Conservation (phyloP, 1,140 invertebrate species). For the Papilio aristodemus region DNA sequence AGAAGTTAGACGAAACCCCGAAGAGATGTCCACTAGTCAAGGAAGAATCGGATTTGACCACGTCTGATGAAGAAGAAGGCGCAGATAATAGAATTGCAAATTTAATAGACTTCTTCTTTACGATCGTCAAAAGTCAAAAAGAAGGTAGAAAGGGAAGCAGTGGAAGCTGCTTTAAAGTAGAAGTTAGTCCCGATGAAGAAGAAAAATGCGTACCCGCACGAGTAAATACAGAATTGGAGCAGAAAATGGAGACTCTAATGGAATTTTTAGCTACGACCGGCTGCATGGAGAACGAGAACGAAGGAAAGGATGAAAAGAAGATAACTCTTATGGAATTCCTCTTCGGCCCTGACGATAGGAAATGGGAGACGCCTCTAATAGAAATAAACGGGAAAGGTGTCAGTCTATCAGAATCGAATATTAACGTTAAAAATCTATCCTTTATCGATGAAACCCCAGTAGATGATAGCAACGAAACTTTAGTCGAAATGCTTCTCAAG, state of each 20-base stretch:
- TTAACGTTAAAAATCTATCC: conserved; percentile 69
- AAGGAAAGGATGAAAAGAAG: conserved; percentile 65
- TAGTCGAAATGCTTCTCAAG: conserved; percentile 76
- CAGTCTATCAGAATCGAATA: conserved; percentile 66
- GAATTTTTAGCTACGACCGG: conserved; percentile 72
- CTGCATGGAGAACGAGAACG: conserved; percentile 67
- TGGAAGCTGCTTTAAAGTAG: conserved; percentile 75
- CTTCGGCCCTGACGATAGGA: conserved; percentile 65
- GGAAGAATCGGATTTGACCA: conserved; percentile 67
- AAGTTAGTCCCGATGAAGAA: conserved; percentile 67
- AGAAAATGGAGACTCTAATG: conserved; percentile 77
- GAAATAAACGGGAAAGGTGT: conserved; percentile 63
- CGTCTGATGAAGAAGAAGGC: conserved; percentile 67
- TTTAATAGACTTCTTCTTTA: conserved; percentile 78
- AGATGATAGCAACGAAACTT: conserved; percentile 63
- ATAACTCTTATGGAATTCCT: conserved; percentile 76
- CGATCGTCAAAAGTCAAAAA: conserved; percentile 75
- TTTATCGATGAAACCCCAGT: conserved; percentile 78
- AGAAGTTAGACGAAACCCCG: conserved; percentile 60
- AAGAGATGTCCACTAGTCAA: conserved; percentile 66
- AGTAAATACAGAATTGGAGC: conserved; percentile 69
- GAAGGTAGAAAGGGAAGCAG: conserved; percentile 68
- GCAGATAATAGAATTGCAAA: conserved; percentile 71
- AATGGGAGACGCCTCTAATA: conserved; percentile 61
- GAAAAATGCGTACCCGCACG: conserved; percentile 58